A percentile compares a stretch with the other conserved stretches of the same genome.
Conservation (phyloP, 2,888 invertebrate species). For the Boloria euphrosyne region DNA sequence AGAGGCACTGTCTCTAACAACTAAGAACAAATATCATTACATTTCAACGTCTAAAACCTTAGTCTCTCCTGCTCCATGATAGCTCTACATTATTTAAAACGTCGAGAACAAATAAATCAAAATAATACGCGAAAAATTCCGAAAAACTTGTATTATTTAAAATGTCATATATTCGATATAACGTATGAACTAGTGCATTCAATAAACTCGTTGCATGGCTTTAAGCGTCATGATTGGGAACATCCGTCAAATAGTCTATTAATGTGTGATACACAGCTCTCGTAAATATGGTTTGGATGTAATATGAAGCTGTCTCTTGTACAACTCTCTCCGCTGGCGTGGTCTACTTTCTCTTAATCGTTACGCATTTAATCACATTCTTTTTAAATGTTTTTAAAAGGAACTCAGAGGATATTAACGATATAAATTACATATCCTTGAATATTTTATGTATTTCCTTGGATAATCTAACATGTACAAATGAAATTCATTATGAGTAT, state of each 20-base stretch:
- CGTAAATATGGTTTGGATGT: slow-evolving; percentile 24
- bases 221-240: slow-evolving; percentile 45
- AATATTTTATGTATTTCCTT: no score
- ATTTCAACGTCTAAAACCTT: no score
- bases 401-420: background rate
- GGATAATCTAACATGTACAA: no score
- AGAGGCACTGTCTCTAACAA: no score
- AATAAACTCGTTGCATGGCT: slow-evolving; percentile 28
- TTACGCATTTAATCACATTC: slow-evolving; percentile 19
- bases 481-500: background rate
- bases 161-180: background rate
- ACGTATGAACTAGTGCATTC: slow-evolving; percentile 32
- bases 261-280: slow-evolving; percentile 35
- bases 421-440: background rate
- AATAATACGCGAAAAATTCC: no score
- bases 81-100: no score
- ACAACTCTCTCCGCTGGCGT: slow-evolving; percentile 37
- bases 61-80: no score
- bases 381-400: slow-evolving; percentile 23
- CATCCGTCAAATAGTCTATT: slow-evolving; percentile 47
- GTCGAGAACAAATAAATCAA: no score
- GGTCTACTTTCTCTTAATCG: slow-evolving; percentile 40
- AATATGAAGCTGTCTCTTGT: slow-evolving; percentile 22
- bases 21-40: no score
- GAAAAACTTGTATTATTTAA: no score